Conservation (phyloP, 2,888 invertebrate genomes). For the Tiliacea aurago region DNA sequence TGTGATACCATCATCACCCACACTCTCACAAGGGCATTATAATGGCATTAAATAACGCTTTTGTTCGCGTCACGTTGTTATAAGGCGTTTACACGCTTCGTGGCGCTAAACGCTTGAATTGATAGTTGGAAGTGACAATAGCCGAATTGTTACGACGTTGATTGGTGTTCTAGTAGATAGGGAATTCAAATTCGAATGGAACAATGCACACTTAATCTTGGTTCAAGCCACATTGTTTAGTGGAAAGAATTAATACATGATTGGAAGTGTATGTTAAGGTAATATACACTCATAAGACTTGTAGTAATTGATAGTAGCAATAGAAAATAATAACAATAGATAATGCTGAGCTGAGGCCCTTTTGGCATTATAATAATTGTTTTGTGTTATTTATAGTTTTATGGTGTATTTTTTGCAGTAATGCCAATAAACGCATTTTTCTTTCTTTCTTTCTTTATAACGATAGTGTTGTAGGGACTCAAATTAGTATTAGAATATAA, state of each 20-base stretch:
- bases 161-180: constrained; percentile 48
- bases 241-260: constrained; percentile 26
- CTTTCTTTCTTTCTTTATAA: too few species aligned
- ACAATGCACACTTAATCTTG: constrained; percentile 49
- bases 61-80: constrained; percentile 78
- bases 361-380: too few species aligned
- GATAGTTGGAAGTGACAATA: constrained; percentile 49
- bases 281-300: background rate
- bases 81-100: constrained; percentile 78
- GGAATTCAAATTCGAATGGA: constrained; percentile 43
- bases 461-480: background rate
- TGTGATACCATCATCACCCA: constrained; percentile 63
- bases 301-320: background rate
- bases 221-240: constrained; percentile 34
- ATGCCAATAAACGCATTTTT: too few species aligned
- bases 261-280: background rate
- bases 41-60: constrained; percentile 77
- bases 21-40: constrained; percentile 72
- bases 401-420: too few species aligned
- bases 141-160: constrained; percentile 47
- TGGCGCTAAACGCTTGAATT: constrained; percentile 68
- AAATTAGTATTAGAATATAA: background rate
- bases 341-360: too few species aligned
- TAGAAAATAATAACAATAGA: too few species aligned
- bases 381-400: too few species aligned